A percentile compares a stretch with the other conserved stretches of the same genome.
These are phyloP conservation scores for Saturnia pavonia DNA, from an alignment of 2,888 invertebrate species.

Conservation along the genomic window DNA sequence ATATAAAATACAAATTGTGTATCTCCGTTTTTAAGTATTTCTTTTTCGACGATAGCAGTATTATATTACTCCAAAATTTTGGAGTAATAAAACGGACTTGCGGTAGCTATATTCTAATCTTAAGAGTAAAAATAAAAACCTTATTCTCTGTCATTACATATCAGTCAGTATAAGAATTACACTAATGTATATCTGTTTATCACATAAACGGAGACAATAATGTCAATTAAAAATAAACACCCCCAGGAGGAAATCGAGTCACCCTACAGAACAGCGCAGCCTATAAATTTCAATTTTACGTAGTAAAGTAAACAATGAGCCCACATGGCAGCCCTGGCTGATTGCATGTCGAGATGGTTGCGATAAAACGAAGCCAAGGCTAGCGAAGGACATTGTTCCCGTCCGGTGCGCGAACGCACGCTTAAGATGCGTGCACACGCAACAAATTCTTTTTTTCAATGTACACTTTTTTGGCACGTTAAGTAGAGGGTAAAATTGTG, in stretches of 20 bases:
- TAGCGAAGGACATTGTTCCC: conserved; percentile 75
- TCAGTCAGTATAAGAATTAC: background rate
- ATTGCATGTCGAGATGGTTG: conserved; percentile 40
- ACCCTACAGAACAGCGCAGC: conserved; percentile 15
- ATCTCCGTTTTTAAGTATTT: no score
- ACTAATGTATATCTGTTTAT: background rate
- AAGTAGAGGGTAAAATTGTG: no score
- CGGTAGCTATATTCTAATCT: no score
- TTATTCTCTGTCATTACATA: background rate
- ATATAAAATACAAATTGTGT: no score
- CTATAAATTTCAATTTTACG: conserved; percentile 55
- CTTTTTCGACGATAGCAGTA: no score
- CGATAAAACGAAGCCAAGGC: conserved; percentile 70
- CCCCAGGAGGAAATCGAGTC: conserved; percentile 14
- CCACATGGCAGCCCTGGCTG: conserved; percentile 62
- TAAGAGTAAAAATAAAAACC: background rate
- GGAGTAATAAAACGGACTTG: no score
- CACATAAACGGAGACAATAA: background rate
- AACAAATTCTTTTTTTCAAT: background rate
- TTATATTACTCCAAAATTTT: no score
- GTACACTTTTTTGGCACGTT: no score
- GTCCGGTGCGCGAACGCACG: conserved; percentile 34
- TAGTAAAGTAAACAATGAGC: conserved; percentile 47
- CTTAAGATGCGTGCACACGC: conserved; percentile 10
- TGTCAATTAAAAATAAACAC: conserved; percentile 12